Conservation (phyloP, 1,140 invertebrate genomes). For the Brachionus paranguensis region DNA sequence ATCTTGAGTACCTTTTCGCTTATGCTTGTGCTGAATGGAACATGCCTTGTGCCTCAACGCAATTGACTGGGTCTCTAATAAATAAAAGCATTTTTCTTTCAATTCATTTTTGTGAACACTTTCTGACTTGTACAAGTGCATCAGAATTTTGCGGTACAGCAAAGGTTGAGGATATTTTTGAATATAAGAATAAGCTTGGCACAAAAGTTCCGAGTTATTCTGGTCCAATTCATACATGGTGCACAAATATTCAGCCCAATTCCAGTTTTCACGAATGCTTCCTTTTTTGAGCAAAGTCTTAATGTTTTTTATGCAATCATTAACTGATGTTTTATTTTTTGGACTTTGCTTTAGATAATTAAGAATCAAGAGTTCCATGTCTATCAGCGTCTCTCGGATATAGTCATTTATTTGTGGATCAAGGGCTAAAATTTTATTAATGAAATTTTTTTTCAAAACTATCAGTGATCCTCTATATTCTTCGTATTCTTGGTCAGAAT, state of each 20-base stretch:
- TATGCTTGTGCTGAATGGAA: conserved; percentile 33
- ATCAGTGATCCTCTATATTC: background rate
- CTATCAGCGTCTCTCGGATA: background rate
- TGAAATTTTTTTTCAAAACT: background rate
- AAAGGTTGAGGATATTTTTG: conserved; percentile 5
- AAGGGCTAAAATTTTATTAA: background rate
- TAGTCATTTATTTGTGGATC: background rate
- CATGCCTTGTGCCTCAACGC: conserved; percentile 28
- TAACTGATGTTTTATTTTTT: background rate
- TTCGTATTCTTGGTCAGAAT: background rate
- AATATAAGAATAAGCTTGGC: background rate
- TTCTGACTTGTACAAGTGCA: conserved; percentile 5
- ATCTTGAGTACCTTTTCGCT: conserved; percentile 20
- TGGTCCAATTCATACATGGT: background rate
- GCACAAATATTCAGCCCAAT: background rate
- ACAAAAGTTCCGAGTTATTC: background rate
- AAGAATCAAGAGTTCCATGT: background rate
- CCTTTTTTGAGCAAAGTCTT: background rate
- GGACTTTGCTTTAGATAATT: background rate
- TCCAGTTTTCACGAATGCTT: conserved; percentile 20
- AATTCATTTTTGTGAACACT: background rate
- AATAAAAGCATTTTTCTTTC: conserved; percentile 23
- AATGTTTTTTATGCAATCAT: background rate
- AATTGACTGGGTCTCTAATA: conserved; percentile 36
- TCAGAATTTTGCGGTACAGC: background rate